Conservation (phyloP, 1,140 invertebrate species). For the Procambarus clarkii region DNA sequence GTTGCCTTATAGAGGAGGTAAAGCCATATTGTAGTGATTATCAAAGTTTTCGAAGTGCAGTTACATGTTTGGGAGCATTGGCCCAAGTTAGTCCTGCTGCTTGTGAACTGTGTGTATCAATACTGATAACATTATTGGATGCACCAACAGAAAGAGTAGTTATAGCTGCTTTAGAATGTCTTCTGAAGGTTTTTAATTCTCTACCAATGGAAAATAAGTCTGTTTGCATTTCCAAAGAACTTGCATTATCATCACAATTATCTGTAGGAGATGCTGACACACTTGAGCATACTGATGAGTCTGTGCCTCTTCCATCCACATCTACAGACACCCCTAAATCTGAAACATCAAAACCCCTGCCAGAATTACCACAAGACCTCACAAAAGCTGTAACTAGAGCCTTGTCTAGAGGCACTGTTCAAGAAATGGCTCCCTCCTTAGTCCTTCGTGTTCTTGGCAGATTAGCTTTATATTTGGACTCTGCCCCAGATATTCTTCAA, state of each 20-base stretch:
- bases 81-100: constrained; percentile 27
- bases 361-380: constrained; percentile 46
- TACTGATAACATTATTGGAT: constrained; percentile 39
- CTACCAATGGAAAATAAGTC: background rate
- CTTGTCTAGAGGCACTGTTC: constrained; percentile 37
- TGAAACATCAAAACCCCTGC: background rate
- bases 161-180: constrained; percentile 60
- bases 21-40: constrained; percentile 63
- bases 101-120: constrained; percentile 35
- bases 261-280: background rate
- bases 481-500: constrained; percentile 49
- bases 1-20: constrained; percentile 52
- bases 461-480: constrained; percentile 27
- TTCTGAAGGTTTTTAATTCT: constrained; percentile 28
- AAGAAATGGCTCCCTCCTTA: constrained; percentile 50
- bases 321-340: background rate
- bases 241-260: background rate
- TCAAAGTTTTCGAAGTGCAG: constrained; percentile 55
- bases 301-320: background rate
- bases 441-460: constrained; percentile 45
- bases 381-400: constrained; percentile 40
- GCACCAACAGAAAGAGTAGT: constrained; percentile 50
- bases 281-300: background rate
- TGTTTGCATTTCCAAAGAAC: background rate
- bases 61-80: constrained; percentile 41